These are phyloP conservation scores for Bolinopsis microptera DNA, from an alignment of 37 sponge, comb jelly and placozoan species.

Conservation along the genomic window DNA sequence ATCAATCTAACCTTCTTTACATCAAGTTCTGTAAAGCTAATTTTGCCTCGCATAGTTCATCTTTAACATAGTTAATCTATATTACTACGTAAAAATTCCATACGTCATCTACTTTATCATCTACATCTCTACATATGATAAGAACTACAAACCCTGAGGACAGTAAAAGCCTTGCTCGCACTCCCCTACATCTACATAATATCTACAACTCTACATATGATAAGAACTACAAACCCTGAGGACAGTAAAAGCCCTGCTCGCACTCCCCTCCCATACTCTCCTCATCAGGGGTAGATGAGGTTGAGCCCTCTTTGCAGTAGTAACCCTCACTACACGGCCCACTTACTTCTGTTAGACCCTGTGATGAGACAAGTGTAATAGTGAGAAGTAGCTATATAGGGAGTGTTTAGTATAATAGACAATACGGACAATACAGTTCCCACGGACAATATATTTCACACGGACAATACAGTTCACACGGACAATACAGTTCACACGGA, in stretches of 20 bases:
- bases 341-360: conserved; percentile 66
- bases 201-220: too few species aligned
- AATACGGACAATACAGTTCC: not conserved
- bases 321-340: conserved; percentile 67
- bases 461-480: too few species aligned
- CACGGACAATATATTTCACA: not conserved
- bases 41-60: too few species aligned
- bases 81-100: too few species aligned
- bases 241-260: conserved; percentile 29
- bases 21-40: too few species aligned
- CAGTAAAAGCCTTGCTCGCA: conserved; percentile 24
- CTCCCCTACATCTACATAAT: too few species aligned
- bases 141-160: conserved; percentile 36
- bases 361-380: not conserved
- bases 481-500: too few species aligned
- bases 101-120: too few species aligned
- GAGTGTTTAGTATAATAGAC: not conserved
- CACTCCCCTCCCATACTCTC: conserved; percentile 8
- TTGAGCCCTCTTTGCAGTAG: conserved; percentile 52
- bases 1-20: too few species aligned
- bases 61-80: too few species aligned
- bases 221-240: too few species aligned
- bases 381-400: not conserved
- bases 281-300: conserved; percentile 47
- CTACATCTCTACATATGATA: too few species aligned